These are phyloP conservation scores for Oxytorus armatus DNA, from an alignment of 2,888 invertebrate species.

Conservation along the genomic window DNA sequence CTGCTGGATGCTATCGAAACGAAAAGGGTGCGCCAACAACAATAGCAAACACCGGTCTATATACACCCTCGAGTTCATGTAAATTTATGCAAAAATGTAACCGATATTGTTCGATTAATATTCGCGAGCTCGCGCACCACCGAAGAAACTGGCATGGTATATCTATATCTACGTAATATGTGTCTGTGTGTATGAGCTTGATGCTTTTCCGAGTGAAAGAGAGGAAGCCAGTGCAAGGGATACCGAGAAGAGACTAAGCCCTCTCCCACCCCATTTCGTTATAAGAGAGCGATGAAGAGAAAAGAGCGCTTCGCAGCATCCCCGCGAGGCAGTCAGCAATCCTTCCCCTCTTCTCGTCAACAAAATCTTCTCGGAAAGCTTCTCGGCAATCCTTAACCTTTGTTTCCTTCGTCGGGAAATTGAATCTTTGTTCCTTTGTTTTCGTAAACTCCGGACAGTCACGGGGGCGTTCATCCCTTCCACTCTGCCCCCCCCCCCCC, in stretches of 20 bases:
- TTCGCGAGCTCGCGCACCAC: slow-evolving; percentile 71
- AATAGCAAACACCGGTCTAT: slow-evolving; percentile 47
- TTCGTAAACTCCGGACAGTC: slow-evolving; percentile 21
- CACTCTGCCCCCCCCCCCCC: slow-evolving; percentile 4
- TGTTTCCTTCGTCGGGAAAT: slow-evolving; percentile 65
- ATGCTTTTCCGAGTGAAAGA: slow-evolving; percentile 13
- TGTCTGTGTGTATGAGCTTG: slow-evolving; percentile 37
- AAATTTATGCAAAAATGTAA: slow-evolving; percentile 80
- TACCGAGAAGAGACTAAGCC: slow-evolving; percentile 37
- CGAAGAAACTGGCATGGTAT: slow-evolving; percentile 26
- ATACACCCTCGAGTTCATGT: slow-evolving; percentile 67
- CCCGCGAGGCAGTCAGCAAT: slow-evolving; percentile 33
- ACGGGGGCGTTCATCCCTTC: not conserved
- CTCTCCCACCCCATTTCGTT: slow-evolving; percentile 18
- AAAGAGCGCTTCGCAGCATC: slow-evolving; percentile 21
- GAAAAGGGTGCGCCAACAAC: slow-evolving; percentile 39
- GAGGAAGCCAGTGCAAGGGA: not conserved
- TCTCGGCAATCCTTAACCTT: slow-evolving; percentile 61
- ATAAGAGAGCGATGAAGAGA: slow-evolving; percentile 31
- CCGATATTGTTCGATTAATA: slow-evolving; percentile 79
- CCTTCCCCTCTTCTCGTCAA: slow-evolving; percentile 27
- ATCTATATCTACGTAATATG: not conserved
- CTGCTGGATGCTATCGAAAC: not conserved
- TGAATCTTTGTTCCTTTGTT: slow-evolving; percentile 68
- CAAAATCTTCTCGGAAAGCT: slow-evolving; percentile 53